Conservation (phyloP, 2,888 invertebrate species). For the Callosobruchus maculatus region DNA sequence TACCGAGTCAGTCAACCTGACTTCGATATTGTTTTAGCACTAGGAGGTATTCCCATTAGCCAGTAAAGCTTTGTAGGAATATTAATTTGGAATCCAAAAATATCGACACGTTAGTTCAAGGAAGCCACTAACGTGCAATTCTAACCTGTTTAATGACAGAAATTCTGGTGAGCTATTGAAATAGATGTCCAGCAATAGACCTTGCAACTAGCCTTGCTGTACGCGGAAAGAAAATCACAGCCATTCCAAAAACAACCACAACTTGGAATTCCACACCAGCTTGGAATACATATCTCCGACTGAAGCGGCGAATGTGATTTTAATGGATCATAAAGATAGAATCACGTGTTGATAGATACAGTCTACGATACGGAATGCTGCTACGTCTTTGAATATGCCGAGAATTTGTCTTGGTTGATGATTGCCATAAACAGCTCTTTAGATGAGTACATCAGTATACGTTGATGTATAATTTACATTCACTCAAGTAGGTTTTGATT, state of each 20-base stretch:
- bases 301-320: neutral
- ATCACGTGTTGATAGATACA: neutral
- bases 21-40: no score
- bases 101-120: neutral
- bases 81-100: neutral
- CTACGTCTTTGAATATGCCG: neutral
- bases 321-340: neutral
- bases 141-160: neutral
- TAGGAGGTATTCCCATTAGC: no score
- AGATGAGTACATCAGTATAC: no score
- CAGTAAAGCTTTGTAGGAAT: no score
- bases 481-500: no score
- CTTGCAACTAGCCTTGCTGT: neutral
- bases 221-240: neutral
- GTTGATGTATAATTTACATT: no score
- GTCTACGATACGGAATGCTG: neutral
- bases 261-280: neutral
- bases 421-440: neutral
- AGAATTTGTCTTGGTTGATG: neutral
- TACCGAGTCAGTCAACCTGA: no score
- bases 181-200: neutral
- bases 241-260: neutral
- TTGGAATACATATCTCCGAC: neutral
- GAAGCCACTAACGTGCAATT: neutral
- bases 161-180: neutral